These are phyloP conservation scores for Ciconia maguari DNA, from an alignment of 2,113 vertebrate genomes.

Conservation along the genomic window DNA sequence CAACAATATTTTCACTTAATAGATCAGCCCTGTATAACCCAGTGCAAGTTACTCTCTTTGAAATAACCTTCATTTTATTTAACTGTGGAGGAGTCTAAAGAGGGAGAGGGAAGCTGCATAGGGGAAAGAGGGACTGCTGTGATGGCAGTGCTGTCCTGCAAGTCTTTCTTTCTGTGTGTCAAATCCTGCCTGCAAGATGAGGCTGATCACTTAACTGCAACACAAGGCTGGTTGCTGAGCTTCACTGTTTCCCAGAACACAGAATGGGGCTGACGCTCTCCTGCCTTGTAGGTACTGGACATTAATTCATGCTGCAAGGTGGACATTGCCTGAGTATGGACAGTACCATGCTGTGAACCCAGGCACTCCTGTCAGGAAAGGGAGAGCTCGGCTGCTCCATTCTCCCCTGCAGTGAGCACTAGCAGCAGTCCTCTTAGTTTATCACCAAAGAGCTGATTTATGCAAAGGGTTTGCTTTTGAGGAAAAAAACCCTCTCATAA, in stretches of 20 bases:
- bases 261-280: background rate
- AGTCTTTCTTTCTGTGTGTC: background rate
- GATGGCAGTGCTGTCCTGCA: background rate
- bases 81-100: background rate
- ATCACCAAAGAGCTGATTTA: background rate
- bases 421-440: background rate
- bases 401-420: background rate
- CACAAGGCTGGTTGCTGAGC: background rate
- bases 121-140: background rate
- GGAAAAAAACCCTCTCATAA: background rate
- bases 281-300: background rate
- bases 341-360: background rate
- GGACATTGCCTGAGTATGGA: no score
- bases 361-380: background rate
- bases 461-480: background rate
- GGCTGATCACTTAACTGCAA: background rate
- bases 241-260: accelerated
- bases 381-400: background rate
- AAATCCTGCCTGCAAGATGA: background rate
- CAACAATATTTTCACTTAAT: background rate
- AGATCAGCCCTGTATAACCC: background rate
- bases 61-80: background rate
- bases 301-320: background rate
- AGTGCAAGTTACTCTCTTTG: background rate
- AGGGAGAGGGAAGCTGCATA: background rate